Evolutionary conservation across 2,888 invertebrate genomes (phyloP), one percentile per base, ranked within the genome.

Genomic region (Cryptosula pallasiana): DNA sequence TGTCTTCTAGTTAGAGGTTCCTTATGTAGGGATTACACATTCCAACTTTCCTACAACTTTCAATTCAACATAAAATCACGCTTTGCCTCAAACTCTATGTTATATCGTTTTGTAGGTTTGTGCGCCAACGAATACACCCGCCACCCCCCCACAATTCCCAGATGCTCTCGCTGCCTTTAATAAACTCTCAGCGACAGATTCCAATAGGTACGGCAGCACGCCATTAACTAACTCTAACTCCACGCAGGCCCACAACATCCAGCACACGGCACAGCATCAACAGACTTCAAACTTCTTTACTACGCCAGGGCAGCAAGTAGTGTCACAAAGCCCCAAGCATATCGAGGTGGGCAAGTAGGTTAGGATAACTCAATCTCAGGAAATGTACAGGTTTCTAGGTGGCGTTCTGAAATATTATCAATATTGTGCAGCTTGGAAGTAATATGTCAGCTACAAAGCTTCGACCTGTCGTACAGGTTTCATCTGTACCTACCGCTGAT

Each of bases 111-210:
- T 84, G 69, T 88, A 93, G 90, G 86, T 91, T 86, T 93, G 93
- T 88, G 93, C 94, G 71, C 95, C 94, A 27, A 93, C 94, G 80
- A 95, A 95, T 85, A 95, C 94, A 73, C 95, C 95, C 71, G 94
- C 94, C 71, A 95, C 95, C 69, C 95, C 94, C 69, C 94, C 95
- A 36, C 94, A 94, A 86, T 95, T 95, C 83, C 94, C 94, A 1
- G 95, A 95, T 82, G 91, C 94, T 34, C 87, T 95, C 75, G 88
- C 92, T 75, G 93, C 94, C 72, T 92, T 95, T 84, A 92, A 93
- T 16, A 92, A 93, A 82, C 88, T 94, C 87, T 92, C 93, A 32
- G 91, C 93, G 72, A 89, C 88, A 74, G 87, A 86, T 73, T 81
- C 80, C 75, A 76, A 81, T 75, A 63, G 27, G 32, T 63, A 32